Evolutionary conservation across 2,797 vertebrate species (phyloP).

Genomic region (Oreortyx pictus): DNA sequence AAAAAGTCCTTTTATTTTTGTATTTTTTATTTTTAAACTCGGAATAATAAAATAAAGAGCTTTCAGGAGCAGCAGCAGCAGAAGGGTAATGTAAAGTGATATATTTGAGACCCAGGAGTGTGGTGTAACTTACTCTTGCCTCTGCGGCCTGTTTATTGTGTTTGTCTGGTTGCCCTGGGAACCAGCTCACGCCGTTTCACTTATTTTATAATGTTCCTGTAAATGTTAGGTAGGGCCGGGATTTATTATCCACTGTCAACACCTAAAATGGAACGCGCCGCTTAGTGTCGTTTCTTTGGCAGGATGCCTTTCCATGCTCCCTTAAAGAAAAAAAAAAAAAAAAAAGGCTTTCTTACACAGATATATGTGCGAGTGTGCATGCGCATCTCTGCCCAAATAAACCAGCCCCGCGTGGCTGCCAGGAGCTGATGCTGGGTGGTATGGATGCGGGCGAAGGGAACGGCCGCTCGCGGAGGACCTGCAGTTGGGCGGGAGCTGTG

Average conservation of each 20-base stretch:
- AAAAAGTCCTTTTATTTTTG: background rate
- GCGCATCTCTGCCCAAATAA: background rate
- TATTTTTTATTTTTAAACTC: too few species aligned
- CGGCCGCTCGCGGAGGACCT: constrained; percentile 44
- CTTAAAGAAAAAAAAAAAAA: constrained; percentile 7
- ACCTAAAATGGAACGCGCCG: constrained; percentile 85
- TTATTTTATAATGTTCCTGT: constrained; percentile 87
- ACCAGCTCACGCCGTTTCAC: constrained; percentile 84
- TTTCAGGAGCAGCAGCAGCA: constrained; percentile 78
- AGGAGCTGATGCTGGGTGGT: constrained; percentile 56
- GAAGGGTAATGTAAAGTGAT: constrained; percentile 82
- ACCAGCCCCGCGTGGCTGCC: background rate
- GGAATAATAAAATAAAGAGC: constrained; percentile 81
- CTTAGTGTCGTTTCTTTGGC: constrained; percentile 83
- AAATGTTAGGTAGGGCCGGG: constrained; percentile 85
- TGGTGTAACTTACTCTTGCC: constrained; percentile 84
- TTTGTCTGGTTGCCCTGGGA: constrained; percentile 89
- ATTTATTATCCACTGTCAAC: constrained; percentile 89
- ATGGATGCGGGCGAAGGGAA: constrained; percentile 15
- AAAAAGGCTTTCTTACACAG: background rate
- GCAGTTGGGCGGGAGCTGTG: constrained; percentile 73
- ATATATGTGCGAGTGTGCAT: background rate
- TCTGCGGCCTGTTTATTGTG: constrained; percentile 84
- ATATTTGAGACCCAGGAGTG: constrained; percentile 81
- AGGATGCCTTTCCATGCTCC: constrained; percentile 71